Percentiles rank a stretch among this genome's conserved stretches.
Conservation (phyloP, 2,797 vertebrate species). For the Gorsachius magnificus region DNA sequence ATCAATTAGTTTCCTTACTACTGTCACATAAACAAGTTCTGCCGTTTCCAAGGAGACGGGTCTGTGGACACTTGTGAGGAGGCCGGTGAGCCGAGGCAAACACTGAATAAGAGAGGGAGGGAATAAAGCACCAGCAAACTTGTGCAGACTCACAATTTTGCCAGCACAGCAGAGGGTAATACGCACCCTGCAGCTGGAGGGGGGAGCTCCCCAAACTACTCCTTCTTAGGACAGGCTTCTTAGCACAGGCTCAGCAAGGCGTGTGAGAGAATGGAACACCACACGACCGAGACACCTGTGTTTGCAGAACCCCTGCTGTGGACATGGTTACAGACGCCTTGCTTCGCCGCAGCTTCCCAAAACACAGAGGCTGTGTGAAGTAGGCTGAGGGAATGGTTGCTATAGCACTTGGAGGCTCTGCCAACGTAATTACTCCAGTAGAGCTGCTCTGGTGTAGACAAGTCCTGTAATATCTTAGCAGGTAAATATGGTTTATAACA, state of each 20-base stretch:
- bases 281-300: not conserved
- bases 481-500: not conserved
- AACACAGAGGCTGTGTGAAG: not conserved
- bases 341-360: not conserved
- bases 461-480: not conserved
- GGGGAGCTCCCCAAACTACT: not conserved
- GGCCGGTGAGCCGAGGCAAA: not conserved
- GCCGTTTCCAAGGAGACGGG: conserved; percentile 35
- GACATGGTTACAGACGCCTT: accelerated
- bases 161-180: not conserved
- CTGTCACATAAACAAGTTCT: conserved; percentile 27
- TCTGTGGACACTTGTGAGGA: not conserved
- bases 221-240: no score
- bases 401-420: not conserved
- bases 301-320: conserved; percentile 4
- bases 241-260: not conserved
- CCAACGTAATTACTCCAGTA: not conserved
- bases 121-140: not conserved
- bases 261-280: not conserved
- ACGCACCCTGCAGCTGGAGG: not conserved
- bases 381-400: not conserved
- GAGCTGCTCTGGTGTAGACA: not conserved
- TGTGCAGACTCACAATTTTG: not conserved
- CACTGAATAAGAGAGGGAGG: not conserved
- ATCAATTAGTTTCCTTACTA: not conserved